phyloP scores from a whole-genome alignment of 2,113 vertebrate species.

The Microcebus griseorufus region DNA sequence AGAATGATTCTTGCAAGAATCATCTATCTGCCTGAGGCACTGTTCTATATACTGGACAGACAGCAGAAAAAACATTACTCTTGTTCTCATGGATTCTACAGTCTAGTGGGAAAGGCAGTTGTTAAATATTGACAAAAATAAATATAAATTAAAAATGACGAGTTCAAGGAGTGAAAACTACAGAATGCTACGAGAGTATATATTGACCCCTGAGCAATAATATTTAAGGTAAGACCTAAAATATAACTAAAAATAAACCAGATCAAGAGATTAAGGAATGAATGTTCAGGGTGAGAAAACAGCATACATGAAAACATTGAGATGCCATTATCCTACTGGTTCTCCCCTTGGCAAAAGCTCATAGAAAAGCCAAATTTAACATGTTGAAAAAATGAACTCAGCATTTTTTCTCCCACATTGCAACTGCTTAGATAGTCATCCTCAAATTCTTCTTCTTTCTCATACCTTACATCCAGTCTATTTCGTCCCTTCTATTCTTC shows the following conservation, averaged over 20 bases:
- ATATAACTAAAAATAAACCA: not conserved
- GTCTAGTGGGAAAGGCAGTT: not conserved
- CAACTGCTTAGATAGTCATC: not conserved
- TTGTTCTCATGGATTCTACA: not conserved
- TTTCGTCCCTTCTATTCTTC: not conserved
- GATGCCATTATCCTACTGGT: not conserved
- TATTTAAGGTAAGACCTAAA: not conserved
- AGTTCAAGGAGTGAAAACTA: conserved; percentile 18
- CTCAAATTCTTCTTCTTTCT: not conserved
- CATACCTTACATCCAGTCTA: not conserved
- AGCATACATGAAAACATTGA: not conserved
- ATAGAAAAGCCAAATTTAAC: not conserved
- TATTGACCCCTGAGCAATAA: not conserved
- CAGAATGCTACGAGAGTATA: not conserved
- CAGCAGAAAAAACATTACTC: not conserved
- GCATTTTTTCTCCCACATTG: not conserved
- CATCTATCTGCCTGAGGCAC: not conserved
- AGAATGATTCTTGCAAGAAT: not conserved
- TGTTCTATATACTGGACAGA: not conserved
- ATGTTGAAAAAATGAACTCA: not conserved
- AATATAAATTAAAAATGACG: not conserved
- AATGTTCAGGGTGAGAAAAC: not conserved
- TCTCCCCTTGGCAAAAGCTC: not conserved
- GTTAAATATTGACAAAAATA: not conserved
- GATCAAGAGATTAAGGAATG: not conserved